Evolutionary conservation across 2,888 invertebrate genomes (phyloP).

Genomic region (Apamea epomidion): DNA sequence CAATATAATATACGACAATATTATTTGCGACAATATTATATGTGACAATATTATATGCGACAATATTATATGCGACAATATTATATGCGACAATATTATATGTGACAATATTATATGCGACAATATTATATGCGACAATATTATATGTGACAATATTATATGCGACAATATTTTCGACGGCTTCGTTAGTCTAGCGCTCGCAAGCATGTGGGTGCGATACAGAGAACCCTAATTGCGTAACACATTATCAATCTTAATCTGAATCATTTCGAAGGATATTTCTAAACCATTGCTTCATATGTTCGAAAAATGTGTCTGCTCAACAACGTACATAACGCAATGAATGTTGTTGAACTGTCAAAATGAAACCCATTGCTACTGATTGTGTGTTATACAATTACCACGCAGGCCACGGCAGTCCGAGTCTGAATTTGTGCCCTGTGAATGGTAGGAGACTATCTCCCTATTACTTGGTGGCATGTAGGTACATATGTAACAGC

Average conservation of each 20-base stretch:
- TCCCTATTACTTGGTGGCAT: background rate
- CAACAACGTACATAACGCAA: too few species aligned
- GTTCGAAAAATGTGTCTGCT: too few species aligned
- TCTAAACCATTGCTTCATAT: too few species aligned
- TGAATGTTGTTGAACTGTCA: too few species aligned
- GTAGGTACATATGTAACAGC: background rate
- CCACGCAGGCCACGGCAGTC: background rate
- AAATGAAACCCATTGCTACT: too few species aligned
- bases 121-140: background rate
- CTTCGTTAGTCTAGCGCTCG: background rate
- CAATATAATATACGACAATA: background rate
- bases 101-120: background rate
- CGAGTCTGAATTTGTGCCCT: background rate
- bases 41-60: background rate
- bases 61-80: background rate
- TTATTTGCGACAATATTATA: background rate
- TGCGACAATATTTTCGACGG: background rate
- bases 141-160: background rate
- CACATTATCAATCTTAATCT: too few species aligned
- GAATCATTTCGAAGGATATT: too few species aligned
- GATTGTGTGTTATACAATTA: too few species aligned
- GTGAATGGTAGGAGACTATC: background rate
- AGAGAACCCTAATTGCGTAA: too few species aligned
- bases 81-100: background rate
- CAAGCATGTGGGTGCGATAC: background rate